Evolutionary conservation across 2,113 vertebrate genomes (phyloP).

Genomic region (Pteruthius melanotis): DNA sequence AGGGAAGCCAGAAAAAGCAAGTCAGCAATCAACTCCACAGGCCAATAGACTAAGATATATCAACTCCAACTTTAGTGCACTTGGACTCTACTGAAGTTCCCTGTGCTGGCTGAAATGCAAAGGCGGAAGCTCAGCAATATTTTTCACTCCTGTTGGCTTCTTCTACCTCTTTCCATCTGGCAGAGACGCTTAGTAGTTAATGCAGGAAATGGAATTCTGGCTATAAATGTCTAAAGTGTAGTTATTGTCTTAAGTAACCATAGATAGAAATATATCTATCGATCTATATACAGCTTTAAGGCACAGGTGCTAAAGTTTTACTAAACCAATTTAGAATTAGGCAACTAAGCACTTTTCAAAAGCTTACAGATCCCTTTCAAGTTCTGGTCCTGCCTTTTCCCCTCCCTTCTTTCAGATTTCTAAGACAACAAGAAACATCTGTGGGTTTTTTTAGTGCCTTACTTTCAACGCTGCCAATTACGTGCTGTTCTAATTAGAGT

Average conservation of each 20-base stretch:
- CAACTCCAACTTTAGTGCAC: background rate
- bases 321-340: background rate
- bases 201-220: background rate
- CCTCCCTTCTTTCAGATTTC: background rate
- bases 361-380: background rate
- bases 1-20: background rate
- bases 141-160: background rate
- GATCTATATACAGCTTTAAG: background rate
- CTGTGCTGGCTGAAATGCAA: background rate
- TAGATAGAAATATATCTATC: background rate
- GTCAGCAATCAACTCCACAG: background rate
- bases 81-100: background rate
- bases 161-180: background rate
- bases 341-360: background rate
- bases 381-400: background rate
- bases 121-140: background rate
- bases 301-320: background rate
- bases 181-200: background rate
- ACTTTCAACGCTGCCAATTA: slow-evolving; percentile 8
- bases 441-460: background rate
- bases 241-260: background rate
- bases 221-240: background rate
- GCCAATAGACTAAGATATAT: background rate
- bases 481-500: background rate
- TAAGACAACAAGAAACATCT: background rate